A percentile compares a stretch with the other conserved stretches of the same genome.
phyloP scores from a whole-genome alignment of 2,888 invertebrate genomes.

The Lasioglossum figueresi region DNA sequence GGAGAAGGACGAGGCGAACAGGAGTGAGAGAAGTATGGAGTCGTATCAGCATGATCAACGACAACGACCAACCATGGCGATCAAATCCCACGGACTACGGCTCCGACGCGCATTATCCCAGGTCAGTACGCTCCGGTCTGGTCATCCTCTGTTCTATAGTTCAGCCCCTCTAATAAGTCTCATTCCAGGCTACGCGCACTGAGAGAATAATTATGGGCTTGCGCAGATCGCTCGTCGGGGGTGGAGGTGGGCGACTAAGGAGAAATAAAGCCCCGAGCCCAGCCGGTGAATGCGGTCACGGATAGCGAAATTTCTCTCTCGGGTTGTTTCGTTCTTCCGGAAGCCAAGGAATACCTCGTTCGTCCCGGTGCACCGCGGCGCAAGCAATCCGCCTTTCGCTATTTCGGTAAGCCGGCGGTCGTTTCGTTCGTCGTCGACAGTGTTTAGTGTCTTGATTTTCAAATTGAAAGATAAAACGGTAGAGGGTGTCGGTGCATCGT shows the following conservation, averaged over 20 bases:
- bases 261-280: conserved; percentile 78
- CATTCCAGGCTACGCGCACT: conserved; percentile 73
- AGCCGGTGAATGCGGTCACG: conserved; percentile 76
- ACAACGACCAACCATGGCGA: background rate
- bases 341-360: conserved; percentile 7
- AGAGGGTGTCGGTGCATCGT: background rate
- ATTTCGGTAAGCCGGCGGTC: conserved; percentile 16
- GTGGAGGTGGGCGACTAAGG: conserved; percentile 72
- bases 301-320: conserved; percentile 72
- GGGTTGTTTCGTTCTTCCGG: conserved; percentile 39
- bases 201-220: conserved; percentile 83
- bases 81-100: background rate
- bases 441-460: background rate
- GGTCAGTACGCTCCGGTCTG: conserved; percentile 40
- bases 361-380: background rate
- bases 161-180: conserved; percentile 70
- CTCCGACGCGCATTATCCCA: conserved; percentile 31
- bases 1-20: background rate
- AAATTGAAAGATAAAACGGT: background rate
- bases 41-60: background rate
- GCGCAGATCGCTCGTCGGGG: conserved; percentile 76
- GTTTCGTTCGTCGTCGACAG: background rate
- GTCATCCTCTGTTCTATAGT: conserved; percentile 21
- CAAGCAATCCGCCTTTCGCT: background rate
- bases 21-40: background rate